These are phyloP conservation scores for Cebidichthys violaceus DNA, from an alignment of 2,113 vertebrate species.

Conservation along the genomic window DNA sequence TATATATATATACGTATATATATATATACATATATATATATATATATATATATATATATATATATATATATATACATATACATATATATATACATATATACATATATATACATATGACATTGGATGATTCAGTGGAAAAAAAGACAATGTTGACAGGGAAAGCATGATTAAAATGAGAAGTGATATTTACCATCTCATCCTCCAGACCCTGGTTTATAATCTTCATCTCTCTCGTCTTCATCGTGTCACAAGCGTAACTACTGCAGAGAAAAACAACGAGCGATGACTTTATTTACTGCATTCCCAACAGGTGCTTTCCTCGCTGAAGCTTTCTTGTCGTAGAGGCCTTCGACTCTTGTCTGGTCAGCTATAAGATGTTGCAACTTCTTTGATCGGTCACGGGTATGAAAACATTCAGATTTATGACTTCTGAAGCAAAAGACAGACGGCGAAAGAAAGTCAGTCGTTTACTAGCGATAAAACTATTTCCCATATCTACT, in stretches of 20 bases:
- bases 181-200: conserved; percentile 91
- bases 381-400: background rate
- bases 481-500: background rate
- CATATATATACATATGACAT: no score
- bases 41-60: no score
- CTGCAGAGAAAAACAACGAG: conserved; percentile 27
- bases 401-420: background rate
- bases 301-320: background rate
- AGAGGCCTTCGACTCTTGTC: background rate
- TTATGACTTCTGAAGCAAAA: background rate
- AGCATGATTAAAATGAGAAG: background rate
- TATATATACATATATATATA: no score
- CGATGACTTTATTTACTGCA: background rate
- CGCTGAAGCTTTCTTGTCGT: background rate
- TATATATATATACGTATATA: no score
- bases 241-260: conserved; percentile 71
- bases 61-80: no score
- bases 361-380: background rate
- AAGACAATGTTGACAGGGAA: background rate
- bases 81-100: no score
- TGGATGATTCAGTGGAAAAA: background rate
- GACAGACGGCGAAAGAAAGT: background rate
- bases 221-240: conserved; percentile 88
- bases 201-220: conserved; percentile 89
- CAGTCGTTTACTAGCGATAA: background rate